These are phyloP conservation scores for Hylomyscus alleni DNA, from an alignment of 2,797 vertebrate genomes.

Conservation along the genomic window DNA sequence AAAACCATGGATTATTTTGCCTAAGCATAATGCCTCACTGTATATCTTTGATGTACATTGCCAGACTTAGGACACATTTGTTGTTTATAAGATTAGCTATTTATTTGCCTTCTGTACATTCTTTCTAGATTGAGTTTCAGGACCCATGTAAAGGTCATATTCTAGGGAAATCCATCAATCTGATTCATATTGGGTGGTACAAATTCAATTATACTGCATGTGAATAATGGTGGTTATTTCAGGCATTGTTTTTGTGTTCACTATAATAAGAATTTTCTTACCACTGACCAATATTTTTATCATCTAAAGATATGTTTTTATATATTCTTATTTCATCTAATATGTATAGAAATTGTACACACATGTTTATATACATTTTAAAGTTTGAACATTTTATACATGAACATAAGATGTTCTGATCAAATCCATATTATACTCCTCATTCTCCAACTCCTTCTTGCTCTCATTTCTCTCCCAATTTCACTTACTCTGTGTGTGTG, in stretches of 20 bases:
- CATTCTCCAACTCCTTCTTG: not conserved
- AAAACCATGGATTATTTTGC: not conserved
- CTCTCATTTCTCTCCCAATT: not conserved
- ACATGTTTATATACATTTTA: not conserved
- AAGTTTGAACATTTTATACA: not conserved
- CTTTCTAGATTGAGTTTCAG: slow-evolving; percentile 27
- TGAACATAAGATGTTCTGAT: not conserved
- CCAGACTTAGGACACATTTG: not conserved
- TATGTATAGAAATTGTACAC: not conserved
- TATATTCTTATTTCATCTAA: not conserved
- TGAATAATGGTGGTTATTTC: not conserved
- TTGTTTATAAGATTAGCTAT: not conserved
- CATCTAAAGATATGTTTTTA: not conserved
- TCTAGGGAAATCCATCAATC: not conserved
- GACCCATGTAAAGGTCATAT: not conserved
- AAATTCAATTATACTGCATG: not conserved
- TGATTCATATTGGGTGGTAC: not conserved
- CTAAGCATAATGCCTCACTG: not conserved
- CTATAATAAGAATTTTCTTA: not conserved
- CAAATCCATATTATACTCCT: not conserved
- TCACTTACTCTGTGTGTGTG: not conserved
- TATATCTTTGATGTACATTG: not conserved
- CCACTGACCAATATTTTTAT: not conserved
- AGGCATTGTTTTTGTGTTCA: not conserved
- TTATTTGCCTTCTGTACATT: not conserved